Percentiles rank a stretch among this genome's conserved stretches.
Conservation (phyloP, 2,888 invertebrate species). For the Ceramica pisi region DNA sequence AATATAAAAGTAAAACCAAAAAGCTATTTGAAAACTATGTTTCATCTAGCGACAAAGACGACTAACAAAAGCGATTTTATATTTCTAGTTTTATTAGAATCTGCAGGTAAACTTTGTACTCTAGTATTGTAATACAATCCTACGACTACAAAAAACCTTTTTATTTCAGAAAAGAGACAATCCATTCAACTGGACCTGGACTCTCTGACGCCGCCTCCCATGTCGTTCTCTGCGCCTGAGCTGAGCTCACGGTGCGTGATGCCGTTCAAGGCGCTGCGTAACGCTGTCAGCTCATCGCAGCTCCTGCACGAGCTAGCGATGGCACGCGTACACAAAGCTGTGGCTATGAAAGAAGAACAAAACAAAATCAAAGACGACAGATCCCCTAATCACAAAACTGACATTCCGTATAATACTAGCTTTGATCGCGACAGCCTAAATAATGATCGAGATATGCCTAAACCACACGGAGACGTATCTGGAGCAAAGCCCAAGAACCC, state of each 20-base stretch:
- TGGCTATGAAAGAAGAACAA: constrained; percentile 94
- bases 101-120: not conserved
- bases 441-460: constrained; percentile 61
- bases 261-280: constrained; percentile 92
- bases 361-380: constrained; percentile 76
- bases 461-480: constrained; percentile 53
- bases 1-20: not conserved
- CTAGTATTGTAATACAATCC: not conserved
- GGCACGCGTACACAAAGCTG: constrained; percentile 95
- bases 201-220: constrained; percentile 93
- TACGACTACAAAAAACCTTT: constrained; percentile 35
- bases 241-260: constrained; percentile 89
- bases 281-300: constrained; percentile 95
- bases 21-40: constrained; percentile 7
- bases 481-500: constrained; percentile 69
- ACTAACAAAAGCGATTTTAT: constrained; percentile 33
- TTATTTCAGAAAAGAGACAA: constrained; percentile 85
- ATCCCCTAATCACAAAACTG: constrained; percentile 70
- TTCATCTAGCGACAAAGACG: constrained; percentile 4
- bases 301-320: constrained; percentile 95
- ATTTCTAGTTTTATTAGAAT: not conserved
- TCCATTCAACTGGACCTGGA: constrained; percentile 92
- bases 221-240: constrained; percentile 96
- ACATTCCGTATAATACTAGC: constrained; percentile 82
- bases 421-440: constrained; percentile 61